Evolutionary conservation across 2,113 vertebrate genomes (phyloP).

Genomic region (Eclectus roratus): DNA sequence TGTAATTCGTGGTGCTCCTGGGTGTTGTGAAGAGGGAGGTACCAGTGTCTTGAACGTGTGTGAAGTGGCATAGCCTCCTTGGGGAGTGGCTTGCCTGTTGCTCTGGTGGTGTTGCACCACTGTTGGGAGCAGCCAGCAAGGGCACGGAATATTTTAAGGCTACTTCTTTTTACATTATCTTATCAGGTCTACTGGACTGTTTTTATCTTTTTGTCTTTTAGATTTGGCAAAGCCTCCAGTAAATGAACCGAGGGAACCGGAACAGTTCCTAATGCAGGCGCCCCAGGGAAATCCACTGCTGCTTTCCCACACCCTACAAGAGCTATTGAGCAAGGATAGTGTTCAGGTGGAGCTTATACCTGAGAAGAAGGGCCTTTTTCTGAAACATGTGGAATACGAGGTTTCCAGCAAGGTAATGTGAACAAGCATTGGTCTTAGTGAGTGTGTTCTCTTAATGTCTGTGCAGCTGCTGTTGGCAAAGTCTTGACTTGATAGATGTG

Average conservation of each 20-base stretch:
- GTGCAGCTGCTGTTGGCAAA: not conserved
- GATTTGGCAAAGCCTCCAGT: conserved; percentile 81
- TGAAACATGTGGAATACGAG: conserved; percentile 98
- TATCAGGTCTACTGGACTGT: not conserved
- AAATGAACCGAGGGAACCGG: conserved; percentile 71
- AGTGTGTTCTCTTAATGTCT: not conserved
- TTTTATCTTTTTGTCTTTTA: conserved; percentile 56
- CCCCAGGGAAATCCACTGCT: conserved; percentile 82
- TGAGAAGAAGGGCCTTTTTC: conserved; percentile 96
- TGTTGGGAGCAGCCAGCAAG: not conserved
- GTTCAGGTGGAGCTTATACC: conserved; percentile 93
- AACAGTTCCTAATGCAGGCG: conserved; percentile 81
- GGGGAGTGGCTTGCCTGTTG: not conserved
- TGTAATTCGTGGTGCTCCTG: conserved; percentile 18
- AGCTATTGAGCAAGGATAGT: conserved; percentile 83
- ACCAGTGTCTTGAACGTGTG: not conserved
- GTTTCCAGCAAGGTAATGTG: conserved; percentile 88
- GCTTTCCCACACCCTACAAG: conserved; percentile 81
- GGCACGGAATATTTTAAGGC: not conserved
- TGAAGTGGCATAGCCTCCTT: not conserved
- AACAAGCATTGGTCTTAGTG: not conserved
- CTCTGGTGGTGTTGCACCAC: not conserved
- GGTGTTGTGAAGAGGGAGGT: conserved; percentile 39
- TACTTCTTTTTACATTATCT: not conserved
- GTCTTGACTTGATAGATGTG: not conserved